phyloP scores from a whole-genome alignment of 1,140 invertebrate species.

The Drosophila lacteicornis region DNA sequence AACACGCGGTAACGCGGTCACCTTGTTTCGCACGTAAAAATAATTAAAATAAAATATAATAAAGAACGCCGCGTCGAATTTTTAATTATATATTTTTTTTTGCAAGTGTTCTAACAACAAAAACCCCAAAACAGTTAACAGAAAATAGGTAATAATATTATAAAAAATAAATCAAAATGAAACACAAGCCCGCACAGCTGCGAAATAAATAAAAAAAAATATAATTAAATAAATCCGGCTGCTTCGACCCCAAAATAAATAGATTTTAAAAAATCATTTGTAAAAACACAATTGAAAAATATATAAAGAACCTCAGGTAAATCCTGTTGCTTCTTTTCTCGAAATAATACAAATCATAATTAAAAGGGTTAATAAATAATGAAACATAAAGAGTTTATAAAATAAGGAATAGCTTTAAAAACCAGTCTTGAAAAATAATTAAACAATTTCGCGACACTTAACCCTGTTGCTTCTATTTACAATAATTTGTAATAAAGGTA shows the following conservation, averaged over 20 bases:
- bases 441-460: neutral
- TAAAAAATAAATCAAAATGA: neutral
- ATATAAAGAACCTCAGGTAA: neutral
- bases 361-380: neutral
- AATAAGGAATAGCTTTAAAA: neutral
- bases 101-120: constrained; percentile 1
- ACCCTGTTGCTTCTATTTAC: constrained; percentile 40
- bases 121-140: neutral
- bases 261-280: no score
- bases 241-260: neutral
- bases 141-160: constrained; percentile 4
- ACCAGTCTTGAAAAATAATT: neutral
- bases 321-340: constrained; percentile 3
- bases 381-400: neutral
- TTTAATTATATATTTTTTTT: constrained; percentile 10
- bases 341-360: neutral
- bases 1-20: constrained; percentile 24
- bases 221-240: neutral
- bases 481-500: neutral
- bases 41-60: neutral
- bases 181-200: constrained; percentile 5
- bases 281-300: neutral
- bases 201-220: neutral
- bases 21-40: constrained; percentile 16
- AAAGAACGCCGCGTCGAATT: constrained; percentile 10